phyloP scores from a whole-genome alignment of 1,140 invertebrate species.

The Brachionus sp. region DNA sequence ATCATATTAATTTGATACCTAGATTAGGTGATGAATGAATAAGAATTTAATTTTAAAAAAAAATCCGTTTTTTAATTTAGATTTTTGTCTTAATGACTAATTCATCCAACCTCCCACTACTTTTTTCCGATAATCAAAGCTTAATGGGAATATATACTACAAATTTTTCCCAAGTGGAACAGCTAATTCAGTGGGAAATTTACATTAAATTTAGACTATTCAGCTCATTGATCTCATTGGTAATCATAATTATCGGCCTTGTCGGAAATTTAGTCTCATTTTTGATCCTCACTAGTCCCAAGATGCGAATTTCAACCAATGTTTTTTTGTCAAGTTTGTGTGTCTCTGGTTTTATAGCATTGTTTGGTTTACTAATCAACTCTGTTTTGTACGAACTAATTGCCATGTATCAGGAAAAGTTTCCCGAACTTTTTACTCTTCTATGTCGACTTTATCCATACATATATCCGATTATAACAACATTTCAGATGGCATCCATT shows the following conservation, averaged over 20 bases:
- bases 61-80: neutral
- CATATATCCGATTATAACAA: constrained; percentile 9
- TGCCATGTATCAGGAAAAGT: neutral
- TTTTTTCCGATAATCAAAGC: neutral
- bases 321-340: constrained; percentile 24
- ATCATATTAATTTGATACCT: neutral
- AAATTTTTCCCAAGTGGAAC: neutral
- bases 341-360: neutral
- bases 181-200: neutral
- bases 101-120: neutral
- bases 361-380: neutral
- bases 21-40: too few species aligned
- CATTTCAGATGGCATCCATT: constrained; percentile 31
- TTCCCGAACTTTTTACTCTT: neutral
- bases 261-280: constrained; percentile 3
- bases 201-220: neutral
- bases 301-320: constrained; percentile 16
- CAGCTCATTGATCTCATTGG: constrained; percentile 15
- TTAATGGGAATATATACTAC: neutral
- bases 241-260: neutral
- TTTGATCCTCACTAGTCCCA: neutral
- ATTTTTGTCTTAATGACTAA: neutral
- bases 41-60: neutral
- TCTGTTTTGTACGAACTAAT: constrained; percentile 8
- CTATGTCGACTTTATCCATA: constrained; percentile 16